Evolutionary conservation across 2,797 vertebrate species (phyloP).

Genomic region (Carduelis carduelis): DNA sequence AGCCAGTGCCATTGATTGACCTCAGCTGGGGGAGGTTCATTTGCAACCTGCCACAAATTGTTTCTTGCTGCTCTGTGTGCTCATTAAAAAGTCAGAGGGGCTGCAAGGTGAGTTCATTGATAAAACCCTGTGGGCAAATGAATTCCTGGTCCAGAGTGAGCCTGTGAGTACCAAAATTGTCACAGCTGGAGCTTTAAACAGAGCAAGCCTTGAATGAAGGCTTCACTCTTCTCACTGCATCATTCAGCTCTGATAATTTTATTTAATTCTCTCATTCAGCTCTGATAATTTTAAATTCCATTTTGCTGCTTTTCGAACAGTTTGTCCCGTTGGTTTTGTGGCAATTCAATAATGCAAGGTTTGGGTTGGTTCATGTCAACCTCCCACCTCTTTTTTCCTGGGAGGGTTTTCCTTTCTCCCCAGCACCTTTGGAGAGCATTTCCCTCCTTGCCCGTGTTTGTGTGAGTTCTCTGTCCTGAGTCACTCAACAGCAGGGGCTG

Average conservation of each 20-base stretch:
- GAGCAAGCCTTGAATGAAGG: not conserved
- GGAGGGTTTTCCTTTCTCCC: not conserved
- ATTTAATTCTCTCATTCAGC: not conserved
- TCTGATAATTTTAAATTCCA: not conserved
- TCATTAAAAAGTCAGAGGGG: not conserved
- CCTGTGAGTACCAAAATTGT: not conserved
- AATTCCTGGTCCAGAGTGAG: not conserved
- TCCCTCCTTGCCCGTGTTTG: not conserved
- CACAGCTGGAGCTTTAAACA: not conserved
- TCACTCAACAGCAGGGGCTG: not conserved
- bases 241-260: not conserved
- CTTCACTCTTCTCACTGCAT: not conserved
- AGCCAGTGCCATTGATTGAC: not conserved
- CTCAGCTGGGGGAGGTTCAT: not conserved
- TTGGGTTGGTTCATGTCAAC: not conserved
- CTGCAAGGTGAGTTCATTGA: constrained; percentile 2
- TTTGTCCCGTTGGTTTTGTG: not conserved
- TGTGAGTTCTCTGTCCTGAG: not conserved
- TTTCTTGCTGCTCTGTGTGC: not conserved
- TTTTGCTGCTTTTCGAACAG: not conserved
- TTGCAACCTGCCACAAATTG: not conserved
- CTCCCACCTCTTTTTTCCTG: not conserved
- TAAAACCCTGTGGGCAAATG: not conserved
- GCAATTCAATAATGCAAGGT: not conserved
- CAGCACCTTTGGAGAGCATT: not conserved